A percentile compares a stretch with the other conserved stretches of the same genome.
Evolutionary conservation across 2,113 vertebrate species (phyloP).

Genomic region (Stictonetta naevosa): DNA sequence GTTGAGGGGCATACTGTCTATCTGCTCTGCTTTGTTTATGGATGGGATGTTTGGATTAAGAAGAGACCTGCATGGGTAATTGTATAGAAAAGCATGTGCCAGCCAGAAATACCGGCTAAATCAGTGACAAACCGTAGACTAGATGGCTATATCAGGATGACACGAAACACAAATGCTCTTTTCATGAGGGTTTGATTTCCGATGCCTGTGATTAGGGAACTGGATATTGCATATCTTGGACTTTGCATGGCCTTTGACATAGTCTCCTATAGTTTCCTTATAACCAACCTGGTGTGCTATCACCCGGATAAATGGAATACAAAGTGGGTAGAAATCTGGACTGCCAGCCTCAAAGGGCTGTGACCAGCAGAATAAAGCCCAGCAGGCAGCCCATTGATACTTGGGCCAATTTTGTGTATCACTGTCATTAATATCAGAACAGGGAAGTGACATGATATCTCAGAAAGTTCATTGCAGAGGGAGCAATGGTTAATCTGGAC

Average conservation of each 20-base stretch:
- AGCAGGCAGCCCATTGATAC: neutral
- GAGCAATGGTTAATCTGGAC: too few species aligned
- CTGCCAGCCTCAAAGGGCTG: neutral
- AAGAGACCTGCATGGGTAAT: neutral
- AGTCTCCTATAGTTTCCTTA: neutral
- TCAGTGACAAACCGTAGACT: neutral
- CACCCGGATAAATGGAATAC: neutral
- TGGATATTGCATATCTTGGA: neutral
- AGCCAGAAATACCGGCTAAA: conserved; percentile 38
- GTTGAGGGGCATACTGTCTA: neutral
- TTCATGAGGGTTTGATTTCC: neutral
- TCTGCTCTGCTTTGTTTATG: neutral
- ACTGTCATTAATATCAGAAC: neutral
- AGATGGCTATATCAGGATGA: neutral
- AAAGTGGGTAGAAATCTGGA: neutral
- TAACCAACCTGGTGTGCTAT: neutral
- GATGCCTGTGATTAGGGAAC: neutral
- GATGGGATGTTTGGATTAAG: neutral
- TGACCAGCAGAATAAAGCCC: neutral
- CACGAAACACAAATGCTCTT: neutral
- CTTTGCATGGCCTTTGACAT: neutral
- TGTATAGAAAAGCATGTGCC: neutral
- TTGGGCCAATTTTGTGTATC: neutral
- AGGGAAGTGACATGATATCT: neutral
- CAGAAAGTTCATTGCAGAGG: neutral